phyloP scores from a whole-genome alignment of 1,140 invertebrate genomes.

The Drosophila arawakana region DNA sequence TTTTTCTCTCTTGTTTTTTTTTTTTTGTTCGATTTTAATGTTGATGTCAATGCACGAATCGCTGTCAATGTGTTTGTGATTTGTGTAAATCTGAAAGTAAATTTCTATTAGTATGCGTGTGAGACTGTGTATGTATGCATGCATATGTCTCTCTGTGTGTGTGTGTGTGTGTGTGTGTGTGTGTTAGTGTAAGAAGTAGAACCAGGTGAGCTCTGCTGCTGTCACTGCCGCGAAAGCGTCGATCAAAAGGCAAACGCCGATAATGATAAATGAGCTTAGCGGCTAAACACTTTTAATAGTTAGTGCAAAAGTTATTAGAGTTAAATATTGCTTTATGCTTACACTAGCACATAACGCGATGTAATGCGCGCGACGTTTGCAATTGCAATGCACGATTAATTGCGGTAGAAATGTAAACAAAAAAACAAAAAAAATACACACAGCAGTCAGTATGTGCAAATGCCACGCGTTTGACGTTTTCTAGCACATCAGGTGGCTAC shows the following conservation, averaged over 20 bases:
- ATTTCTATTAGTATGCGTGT: conserved; percentile 19
- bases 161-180: conserved; percentile 6
- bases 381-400: conserved; percentile 43
- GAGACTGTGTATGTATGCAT: neutral
- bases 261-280: conserved; percentile 54
- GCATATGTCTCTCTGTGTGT: conserved; percentile 6
- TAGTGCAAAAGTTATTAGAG: neutral
- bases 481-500: conserved; percentile 49
- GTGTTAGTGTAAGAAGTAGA: conserved; percentile 27
- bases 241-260: conserved; percentile 63
- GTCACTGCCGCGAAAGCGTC: conserved; percentile 46
- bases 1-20: conserved; percentile 33
- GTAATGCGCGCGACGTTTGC: conserved; percentile 22
- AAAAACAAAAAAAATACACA: conserved; percentile 36
- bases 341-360: conserved; percentile 20
- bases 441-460: conserved; percentile 27
- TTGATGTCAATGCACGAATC: conserved; percentile 36
- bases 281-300: conserved; percentile 9
- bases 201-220: conserved; percentile 46
- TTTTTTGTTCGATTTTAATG: conserved; percentile 4
- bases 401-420: conserved; percentile 73
- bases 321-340: conserved; percentile 12
- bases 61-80: conserved; percentile 27
- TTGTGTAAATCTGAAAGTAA: conserved; percentile 46
- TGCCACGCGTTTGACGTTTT: conserved; percentile 59